Percentiles rank a stretch among this genome's conserved stretches.
Conservation (phyloP, 2,113 vertebrate species). For the Mustelus asterias region DNA sequence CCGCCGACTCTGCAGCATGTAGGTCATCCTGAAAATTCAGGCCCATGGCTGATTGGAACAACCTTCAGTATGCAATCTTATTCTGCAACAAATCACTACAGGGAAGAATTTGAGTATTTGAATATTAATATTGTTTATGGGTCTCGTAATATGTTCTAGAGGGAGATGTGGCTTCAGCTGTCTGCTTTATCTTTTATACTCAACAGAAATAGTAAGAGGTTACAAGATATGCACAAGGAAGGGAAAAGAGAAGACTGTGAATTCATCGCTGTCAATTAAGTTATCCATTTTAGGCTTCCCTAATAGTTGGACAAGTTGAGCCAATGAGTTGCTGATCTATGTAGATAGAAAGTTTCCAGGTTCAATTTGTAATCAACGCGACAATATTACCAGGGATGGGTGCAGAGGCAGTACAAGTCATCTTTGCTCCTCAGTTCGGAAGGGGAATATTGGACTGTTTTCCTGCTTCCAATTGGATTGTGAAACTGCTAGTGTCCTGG, state of each 20-base stretch:
- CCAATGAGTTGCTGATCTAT: not conserved
- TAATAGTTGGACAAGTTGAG: not conserved
- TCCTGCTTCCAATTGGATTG: not conserved
- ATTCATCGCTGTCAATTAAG: slow-evolving; percentile 47
- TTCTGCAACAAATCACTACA: not conserved
- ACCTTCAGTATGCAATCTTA: not conserved
- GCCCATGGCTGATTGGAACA: not conserved
- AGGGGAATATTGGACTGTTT: not conserved
- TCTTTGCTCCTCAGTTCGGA: not conserved
- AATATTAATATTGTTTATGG: slow-evolving; percentile 43
- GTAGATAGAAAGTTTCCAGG: not conserved
- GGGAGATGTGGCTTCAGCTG: slow-evolving; percentile 41
- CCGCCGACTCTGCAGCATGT: too few species aligned
- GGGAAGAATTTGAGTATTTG: slow-evolving; percentile 18
- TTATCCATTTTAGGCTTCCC: slow-evolving; percentile 42
- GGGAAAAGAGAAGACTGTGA: slow-evolving; percentile 46
- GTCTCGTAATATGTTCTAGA: slow-evolving; percentile 45
- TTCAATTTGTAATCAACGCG: not conserved
- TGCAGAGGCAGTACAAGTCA: not conserved
- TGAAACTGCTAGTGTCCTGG: not conserved
- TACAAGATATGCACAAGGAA: slow-evolving; percentile 49
- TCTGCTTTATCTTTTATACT: slow-evolving; percentile 43
- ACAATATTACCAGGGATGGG: not conserved
- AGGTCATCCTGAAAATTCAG: too few species aligned
- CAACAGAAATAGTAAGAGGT: slow-evolving; percentile 47